phyloP scores from a whole-genome alignment of 2,113 vertebrate genomes.

The Trochalopteron elliotii region DNA sequence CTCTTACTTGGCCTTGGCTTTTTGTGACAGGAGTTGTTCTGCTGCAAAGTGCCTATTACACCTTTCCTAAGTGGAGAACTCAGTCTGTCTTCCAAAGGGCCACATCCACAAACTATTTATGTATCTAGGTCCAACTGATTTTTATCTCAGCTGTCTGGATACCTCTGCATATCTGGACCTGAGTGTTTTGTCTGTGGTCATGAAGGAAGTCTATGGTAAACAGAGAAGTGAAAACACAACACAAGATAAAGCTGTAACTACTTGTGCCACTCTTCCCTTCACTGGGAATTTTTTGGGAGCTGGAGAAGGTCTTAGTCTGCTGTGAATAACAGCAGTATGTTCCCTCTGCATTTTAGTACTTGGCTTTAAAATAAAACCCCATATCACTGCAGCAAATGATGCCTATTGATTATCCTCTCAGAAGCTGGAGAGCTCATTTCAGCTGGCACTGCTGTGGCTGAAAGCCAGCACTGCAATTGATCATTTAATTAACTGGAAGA shows the following conservation, averaged over 20 bases:
- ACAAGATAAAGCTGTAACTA: not conserved
- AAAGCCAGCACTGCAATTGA: slow-evolving; percentile 27
- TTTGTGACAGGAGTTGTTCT: not conserved
- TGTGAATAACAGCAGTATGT: not conserved
- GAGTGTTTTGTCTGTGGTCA: slow-evolving; percentile 35
- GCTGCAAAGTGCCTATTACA: not conserved
- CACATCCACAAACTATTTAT: slow-evolving; percentile 5
- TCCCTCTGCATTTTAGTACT: not conserved
- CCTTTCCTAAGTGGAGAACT: not conserved
- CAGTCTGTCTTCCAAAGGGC: not conserved
- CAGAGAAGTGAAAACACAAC: not conserved
- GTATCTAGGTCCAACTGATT: not conserved
- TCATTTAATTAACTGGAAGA: slow-evolving; percentile 62
- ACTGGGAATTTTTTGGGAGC: not conserved
- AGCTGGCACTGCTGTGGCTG: not conserved
- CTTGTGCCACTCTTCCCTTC: not conserved
- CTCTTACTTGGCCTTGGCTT: not conserved
- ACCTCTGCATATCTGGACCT: not conserved
- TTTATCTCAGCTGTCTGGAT: slow-evolving; percentile 16
- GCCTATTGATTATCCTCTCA: slow-evolving; percentile 4
- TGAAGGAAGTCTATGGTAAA: slow-evolving; percentile 10
- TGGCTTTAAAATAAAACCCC: not conserved
- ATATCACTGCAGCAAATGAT: not conserved
- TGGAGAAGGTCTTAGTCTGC: not conserved
- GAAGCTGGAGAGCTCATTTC: not conserved